phyloP scores from a whole-genome alignment of 2,113 vertebrate species.

The Chionomys nivalis region DNA sequence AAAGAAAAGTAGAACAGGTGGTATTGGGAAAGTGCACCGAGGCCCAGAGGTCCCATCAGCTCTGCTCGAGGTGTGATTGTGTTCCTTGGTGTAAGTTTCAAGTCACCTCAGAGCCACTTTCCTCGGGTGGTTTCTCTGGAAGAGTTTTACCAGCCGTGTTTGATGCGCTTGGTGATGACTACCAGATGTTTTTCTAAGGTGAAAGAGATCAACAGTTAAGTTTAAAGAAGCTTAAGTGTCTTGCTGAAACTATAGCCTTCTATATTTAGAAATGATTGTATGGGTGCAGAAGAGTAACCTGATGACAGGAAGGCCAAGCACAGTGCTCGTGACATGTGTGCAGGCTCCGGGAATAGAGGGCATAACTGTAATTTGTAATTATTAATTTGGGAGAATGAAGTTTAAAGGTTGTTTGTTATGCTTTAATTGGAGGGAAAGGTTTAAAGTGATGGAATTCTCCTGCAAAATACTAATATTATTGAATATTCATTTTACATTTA shows the following conservation, averaged over 20 bases:
- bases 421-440: neutral
- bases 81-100: neutral
- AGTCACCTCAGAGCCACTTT: neutral
- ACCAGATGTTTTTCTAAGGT: neutral
- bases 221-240: neutral
- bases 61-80: neutral
- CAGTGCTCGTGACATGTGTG: neutral
- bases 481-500: neutral
- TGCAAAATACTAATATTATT: neutral
- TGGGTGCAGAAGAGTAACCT: neutral
- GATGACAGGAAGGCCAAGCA: neutral
- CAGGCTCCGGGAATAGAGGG: neutral
- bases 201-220: constrained; percentile 14
- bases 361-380: neutral
- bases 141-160: neutral
- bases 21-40: neutral
- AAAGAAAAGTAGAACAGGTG: neutral
- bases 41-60: neutral
- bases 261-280: constrained; percentile 34
- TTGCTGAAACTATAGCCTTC: neutral
- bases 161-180: neutral
- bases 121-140: neutral
- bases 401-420: neutral
- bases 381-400: neutral
- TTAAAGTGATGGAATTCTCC: neutral